Evolutionary conservation across 2,888 invertebrate genomes (phyloP), one percentile per base, ranked within the genome.

Genomic region (Cryptophagus acutangulus): DNA sequence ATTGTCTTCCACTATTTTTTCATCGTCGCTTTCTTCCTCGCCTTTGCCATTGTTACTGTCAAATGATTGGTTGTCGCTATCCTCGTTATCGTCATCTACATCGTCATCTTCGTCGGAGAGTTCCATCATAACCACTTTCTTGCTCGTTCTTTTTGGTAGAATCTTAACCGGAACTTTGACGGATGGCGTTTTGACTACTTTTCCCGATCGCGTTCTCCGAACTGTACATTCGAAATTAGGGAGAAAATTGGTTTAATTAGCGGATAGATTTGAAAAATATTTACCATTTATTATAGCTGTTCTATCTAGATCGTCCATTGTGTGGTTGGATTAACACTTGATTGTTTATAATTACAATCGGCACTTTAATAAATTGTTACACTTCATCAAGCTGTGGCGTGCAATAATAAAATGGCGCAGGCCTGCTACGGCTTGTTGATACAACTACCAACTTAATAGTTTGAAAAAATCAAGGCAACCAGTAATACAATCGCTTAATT

Each of bases 161-260:
- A 63, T 57, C 36, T 59, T 62, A 3, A 62, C 52, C 29, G 67
- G 63, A 15, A 38, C 31, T 30, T 20, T 40, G 28, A 48, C 40
- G 15, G 54, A 35, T 62, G 51, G 57, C 48, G 46, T 55, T 52
- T 38, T 59, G 18, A 43, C 33, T 2, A 26, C 16, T 50, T 78
- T 71, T 9, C 77, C 75, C 1, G 79, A 79, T 34, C 79, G 73
- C 12, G 79, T 78, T 25, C 76, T 72, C 35, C 78, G 69, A 20
- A 72, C 78, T 77, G 47, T 20, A 49, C 40, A 3, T 17, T 13
- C 9, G 25, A 13, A 29, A 15, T n/a, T n/a, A n/a, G n/a, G n/a
- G n/a, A n/a, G n/a, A n/a, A n/a, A n/a, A n/a, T n/a, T n/a, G n/a
- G n/a, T n/a, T n/a, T n/a, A n/a, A n/a, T n/a, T n/a, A n/a, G n/a